These are phyloP conservation scores for Drosophila busckii DNA, from an alignment of 1,140 invertebrate species.

Conservation along the genomic window DNA sequence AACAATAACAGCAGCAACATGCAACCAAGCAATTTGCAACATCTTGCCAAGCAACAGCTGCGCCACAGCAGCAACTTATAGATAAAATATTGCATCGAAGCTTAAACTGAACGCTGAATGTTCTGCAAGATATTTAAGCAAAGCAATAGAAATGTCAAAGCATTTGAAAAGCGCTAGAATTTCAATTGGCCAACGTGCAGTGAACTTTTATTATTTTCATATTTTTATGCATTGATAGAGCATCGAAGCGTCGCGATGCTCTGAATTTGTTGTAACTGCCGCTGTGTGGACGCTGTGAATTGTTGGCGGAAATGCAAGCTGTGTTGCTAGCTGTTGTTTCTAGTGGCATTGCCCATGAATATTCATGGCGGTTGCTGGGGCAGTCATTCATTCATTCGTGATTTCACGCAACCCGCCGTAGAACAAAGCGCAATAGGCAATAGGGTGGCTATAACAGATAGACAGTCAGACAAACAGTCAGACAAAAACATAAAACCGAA, in stretches of 20 bases:
- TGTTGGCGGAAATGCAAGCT: constrained; percentile 72
- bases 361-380: constrained; percentile 65
- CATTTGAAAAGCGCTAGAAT: too few species aligned
- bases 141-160: too few species aligned
- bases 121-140: constrained; percentile 2
- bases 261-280: background rate
- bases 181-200: too few species aligned
- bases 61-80: constrained; percentile 11
- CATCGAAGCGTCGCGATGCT: too few species aligned
- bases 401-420: constrained; percentile 58
- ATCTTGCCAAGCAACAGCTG: constrained; percentile 60
- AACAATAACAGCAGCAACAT: constrained; percentile 37
- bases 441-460: constrained; percentile 13
- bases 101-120: background rate
- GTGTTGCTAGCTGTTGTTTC: constrained; percentile 43
- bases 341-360: constrained; percentile 65
- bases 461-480: constrained; percentile 1
- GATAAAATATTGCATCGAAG: background rate
- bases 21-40: constrained; percentile 53
- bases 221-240: too few species aligned
- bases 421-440: constrained; percentile 5
- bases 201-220: too few species aligned
- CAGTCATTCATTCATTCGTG: constrained; percentile 76
- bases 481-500: constrained; percentile 70
- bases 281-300: constrained; percentile 57